These are phyloP conservation scores for Diplolepis rosae DNA, from an alignment of 2,888 invertebrate species.

Conservation along the genomic window DNA sequence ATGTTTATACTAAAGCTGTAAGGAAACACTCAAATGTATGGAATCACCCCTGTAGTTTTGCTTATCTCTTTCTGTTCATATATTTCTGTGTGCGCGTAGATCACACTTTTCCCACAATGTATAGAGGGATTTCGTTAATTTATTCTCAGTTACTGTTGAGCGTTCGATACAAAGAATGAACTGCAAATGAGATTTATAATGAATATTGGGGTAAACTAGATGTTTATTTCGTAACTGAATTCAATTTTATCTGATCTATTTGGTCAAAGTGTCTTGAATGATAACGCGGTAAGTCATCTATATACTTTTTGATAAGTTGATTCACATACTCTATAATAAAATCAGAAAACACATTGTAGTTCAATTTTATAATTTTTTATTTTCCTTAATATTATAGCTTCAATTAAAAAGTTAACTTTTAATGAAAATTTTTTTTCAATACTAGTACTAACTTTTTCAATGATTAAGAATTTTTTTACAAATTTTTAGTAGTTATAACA, in stretches of 20 bases:
- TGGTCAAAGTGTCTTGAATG: background rate
- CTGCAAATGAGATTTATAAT: constrained; percentile 60
- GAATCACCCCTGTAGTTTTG: background rate
- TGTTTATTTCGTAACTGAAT: constrained; percentile 27
- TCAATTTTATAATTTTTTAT: too few relatives aligned
- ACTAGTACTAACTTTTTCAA: too few relatives aligned
- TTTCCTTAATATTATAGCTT: too few relatives aligned
- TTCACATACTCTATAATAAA: background rate
- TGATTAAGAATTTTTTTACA: too few relatives aligned
- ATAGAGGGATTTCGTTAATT: constrained; percentile 63
- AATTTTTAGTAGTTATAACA: too few relatives aligned
- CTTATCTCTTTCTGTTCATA: background rate
- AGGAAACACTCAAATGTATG: constrained; percentile 46
- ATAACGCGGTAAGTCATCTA: too few relatives aligned
- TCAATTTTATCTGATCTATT: constrained; percentile 7
- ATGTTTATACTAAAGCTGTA: constrained; percentile 58
- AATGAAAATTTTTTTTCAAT: too few relatives aligned
- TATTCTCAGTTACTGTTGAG: constrained; percentile 66
- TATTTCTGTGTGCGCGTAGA: background rate
- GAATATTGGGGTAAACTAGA: constrained; percentile 59
- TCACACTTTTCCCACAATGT: background rate
- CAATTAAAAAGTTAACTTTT: too few relatives aligned
- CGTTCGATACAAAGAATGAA: constrained; percentile 38
- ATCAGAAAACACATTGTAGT: background rate
- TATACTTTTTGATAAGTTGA: background rate